These are phyloP conservation scores for Mycetomoellerius zeteki DNA, from an alignment of 1,140 invertebrate species.

Conservation along the genomic window DNA sequence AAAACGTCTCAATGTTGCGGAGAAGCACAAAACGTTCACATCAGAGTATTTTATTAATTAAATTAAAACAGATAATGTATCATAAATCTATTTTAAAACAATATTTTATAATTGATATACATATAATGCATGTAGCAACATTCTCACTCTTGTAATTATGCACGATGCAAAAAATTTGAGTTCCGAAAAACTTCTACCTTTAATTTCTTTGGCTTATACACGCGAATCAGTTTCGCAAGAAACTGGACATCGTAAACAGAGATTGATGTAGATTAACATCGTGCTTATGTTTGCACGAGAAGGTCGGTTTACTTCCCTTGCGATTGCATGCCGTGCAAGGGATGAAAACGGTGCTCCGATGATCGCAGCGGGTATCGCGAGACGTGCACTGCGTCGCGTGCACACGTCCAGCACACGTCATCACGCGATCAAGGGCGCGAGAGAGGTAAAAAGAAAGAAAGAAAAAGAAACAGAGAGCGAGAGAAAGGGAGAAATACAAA, in stretches of 20 bases:
- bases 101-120: neutral
- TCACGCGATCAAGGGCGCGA: conserved; percentile 53
- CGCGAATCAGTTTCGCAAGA: neutral
- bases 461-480: neutral
- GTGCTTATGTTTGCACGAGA: neutral
- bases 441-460: conserved; percentile 17
- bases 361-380: conserved; percentile 66
- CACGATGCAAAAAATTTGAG: neutral
- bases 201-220: no score
- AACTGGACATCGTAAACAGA: neutral
- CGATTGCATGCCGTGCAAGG: neutral
- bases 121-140: neutral
- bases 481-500: conserved; percentile 49
- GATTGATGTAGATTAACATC: neutral
- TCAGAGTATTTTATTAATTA: neutral
- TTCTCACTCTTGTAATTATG: neutral
- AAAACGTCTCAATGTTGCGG: neutral
- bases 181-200: neutral
- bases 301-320: conserved; percentile 12
- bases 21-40: neutral
- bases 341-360: conserved; percentile 36
- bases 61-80: neutral
- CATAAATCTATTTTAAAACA: neutral
- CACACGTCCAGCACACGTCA: conserved; percentile 77
- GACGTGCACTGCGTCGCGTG: conserved; percentile 5